These are phyloP conservation scores for Burhinus bistriatus DNA, from an alignment of 2,113 vertebrate species.

Conservation along the genomic window DNA sequence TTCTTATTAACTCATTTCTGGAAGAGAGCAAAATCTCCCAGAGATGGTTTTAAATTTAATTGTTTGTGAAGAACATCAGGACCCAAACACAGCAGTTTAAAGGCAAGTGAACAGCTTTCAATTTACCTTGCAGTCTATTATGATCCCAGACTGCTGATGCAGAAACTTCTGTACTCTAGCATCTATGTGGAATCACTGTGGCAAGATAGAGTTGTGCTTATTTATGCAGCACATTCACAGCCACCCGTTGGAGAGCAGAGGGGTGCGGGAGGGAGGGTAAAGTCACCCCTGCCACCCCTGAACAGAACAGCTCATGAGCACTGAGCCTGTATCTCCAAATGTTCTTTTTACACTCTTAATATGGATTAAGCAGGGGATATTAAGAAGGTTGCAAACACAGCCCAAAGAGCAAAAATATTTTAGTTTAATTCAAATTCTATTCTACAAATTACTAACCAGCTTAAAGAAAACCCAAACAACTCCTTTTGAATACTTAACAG, in stretches of 20 bases:
- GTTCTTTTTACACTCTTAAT: not conserved
- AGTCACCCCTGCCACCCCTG: not conserved
- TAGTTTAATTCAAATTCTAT: not conserved
- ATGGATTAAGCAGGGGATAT: not conserved
- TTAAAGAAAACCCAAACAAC: not conserved
- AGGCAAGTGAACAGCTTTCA: not conserved
- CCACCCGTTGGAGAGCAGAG: not conserved
- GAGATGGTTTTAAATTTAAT: not conserved
- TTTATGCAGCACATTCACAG: not conserved
- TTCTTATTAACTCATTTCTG: not conserved
- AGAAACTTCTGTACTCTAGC: not conserved
- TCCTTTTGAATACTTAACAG: not conserved
- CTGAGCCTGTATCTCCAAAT: not conserved
- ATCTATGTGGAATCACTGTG: not conserved
- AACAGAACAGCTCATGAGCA: not conserved
- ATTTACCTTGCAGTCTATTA: not conserved
- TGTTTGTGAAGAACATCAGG: conserved; percentile 23
- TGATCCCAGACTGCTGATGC: not conserved
- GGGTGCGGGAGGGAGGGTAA: not conserved
- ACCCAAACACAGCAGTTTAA: not conserved
- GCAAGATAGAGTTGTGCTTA: not conserved
- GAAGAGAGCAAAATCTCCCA: not conserved
- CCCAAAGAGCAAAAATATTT: not conserved
- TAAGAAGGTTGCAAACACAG: not conserved
- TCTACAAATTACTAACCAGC: not conserved